A percentile compares a stretch with the other conserved stretches of the same genome.
Evolutionary conservation across 2,888 invertebrate species (phyloP).

Genomic region (Pasiphila rectangulata): DNA sequence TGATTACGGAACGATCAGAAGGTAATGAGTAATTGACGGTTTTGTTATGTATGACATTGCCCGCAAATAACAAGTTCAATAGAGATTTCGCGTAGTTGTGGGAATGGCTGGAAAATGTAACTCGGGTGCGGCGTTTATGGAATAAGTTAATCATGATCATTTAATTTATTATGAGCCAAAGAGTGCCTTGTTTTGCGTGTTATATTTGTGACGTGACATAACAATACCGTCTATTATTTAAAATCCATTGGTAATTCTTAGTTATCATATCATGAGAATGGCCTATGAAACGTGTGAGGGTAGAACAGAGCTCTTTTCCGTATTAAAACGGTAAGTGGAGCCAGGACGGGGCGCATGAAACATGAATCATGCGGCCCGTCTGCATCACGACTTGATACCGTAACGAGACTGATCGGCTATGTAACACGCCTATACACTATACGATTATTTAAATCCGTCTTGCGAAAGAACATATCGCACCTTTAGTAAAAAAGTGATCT

Average conservation of each 20-base stretch:
- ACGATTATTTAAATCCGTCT: not conserved
- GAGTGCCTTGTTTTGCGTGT: slow-evolving; percentile 18
- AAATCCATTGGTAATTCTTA: not conserved
- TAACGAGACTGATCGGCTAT: slow-evolving; percentile 47
- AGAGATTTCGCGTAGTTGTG: not conserved
- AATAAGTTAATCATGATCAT: too few species aligned
- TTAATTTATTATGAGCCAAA: too few species aligned
- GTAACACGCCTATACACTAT: slow-evolving; percentile 3
- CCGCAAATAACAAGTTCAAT: not conserved
- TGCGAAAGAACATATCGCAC: not conserved
- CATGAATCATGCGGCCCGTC: slow-evolving; percentile 10
- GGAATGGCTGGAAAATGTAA: not conserved
- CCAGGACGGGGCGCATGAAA: slow-evolving; percentile 8
- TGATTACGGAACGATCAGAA: too few species aligned
- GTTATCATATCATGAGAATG: slow-evolving; percentile 2
- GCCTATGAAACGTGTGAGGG: not conserved
- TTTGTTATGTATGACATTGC: not conserved
- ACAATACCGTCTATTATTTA: not conserved
- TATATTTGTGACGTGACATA: not conserved
- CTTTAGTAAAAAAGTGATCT: too few species aligned
- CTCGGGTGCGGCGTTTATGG: not conserved
- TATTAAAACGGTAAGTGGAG: slow-evolving; percentile 1
- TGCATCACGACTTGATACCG: slow-evolving; percentile 32
- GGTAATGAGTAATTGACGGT: not conserved
- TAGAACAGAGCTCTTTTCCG: not conserved